phyloP scores from a whole-genome alignment of 2,113 vertebrate genomes.

The Platysteira castanea region DNA sequence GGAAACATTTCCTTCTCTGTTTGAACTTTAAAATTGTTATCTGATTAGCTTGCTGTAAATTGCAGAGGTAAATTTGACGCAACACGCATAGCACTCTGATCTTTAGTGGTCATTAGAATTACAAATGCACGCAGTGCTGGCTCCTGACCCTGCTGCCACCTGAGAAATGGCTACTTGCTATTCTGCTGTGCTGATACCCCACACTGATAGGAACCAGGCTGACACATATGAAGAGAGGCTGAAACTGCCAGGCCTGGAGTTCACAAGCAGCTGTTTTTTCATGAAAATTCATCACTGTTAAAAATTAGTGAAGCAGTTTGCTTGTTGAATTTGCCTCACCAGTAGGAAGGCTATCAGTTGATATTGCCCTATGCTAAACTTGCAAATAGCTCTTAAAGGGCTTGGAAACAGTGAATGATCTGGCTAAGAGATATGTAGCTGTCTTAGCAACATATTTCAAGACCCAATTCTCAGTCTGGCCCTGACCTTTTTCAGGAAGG shows the following conservation, averaged over 20 bases:
- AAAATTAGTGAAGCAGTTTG: not conserved
- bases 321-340: not conserved
- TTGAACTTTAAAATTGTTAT: slow-evolving; percentile 34
- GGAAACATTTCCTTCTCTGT: slow-evolving; percentile 28
- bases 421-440: not conserved
- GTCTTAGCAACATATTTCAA: not conserved
- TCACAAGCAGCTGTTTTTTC: not conserved
- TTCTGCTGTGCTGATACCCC: not conserved
- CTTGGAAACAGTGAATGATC: not conserved
- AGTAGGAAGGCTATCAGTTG: not conserved
- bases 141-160: not conserved
- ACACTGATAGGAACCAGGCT: not conserved
- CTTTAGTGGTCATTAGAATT: not conserved
- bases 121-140: not conserved
- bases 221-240: not conserved
- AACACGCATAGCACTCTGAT: not conserved
- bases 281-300: not conserved
- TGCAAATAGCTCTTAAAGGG: not conserved
- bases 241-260: not conserved
- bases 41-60: slow-evolving; percentile 25
- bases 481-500: not conserved
- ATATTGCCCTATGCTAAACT: not conserved
- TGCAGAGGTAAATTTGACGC: not conserved
- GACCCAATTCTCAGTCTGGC: not conserved
- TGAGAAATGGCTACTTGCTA: not conserved